Conservation (phyloP, 2,113 vertebrate genomes). For the Nerophis ophidion region DNA sequence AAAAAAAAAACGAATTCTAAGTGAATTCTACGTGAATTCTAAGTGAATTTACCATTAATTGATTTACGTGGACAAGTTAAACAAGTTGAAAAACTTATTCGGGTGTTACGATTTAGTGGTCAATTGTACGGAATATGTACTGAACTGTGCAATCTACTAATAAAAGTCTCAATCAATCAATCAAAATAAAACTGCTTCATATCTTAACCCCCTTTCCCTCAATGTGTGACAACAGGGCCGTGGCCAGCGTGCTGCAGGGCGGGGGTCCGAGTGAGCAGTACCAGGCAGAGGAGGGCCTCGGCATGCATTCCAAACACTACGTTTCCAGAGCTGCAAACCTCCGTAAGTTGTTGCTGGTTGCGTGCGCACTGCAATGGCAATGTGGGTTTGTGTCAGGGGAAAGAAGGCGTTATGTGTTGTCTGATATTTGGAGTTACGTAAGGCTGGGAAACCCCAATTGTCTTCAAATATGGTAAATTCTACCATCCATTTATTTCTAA, state of each 20-base stretch:
- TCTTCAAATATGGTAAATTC: slow-evolving; percentile 1
- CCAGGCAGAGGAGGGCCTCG: slow-evolving; percentile 88
- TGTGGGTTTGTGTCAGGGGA: slow-evolving; percentile 24
- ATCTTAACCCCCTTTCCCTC: neutral
- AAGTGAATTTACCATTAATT: too few relatives aligned
- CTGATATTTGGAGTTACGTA: slow-evolving; percentile 7
- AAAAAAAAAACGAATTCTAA: neutral
- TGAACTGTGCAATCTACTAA: too few relatives aligned
- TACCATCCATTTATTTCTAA: too few relatives aligned
- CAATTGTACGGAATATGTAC: too few relatives aligned
- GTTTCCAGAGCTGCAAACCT: slow-evolving; percentile 85
- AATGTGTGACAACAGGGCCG: slow-evolving; percentile 81
- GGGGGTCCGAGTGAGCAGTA: slow-evolving; percentile 86
- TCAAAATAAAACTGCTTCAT: neutral
- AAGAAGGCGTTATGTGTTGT: slow-evolving; percentile 5
- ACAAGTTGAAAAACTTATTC: too few relatives aligned
- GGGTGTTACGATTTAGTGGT: too few relatives aligned
- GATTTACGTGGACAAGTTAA: too few relatives aligned
- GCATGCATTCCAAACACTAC: slow-evolving; percentile 88
- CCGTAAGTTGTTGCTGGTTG: slow-evolving; percentile 76
- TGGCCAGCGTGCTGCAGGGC: slow-evolving; percentile 92
- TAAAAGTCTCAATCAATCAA: too few relatives aligned
- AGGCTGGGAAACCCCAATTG: neutral
- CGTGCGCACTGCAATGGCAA: neutral
- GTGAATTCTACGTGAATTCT: too few relatives aligned